Evolutionary conservation across 2,888 invertebrate species (phyloP).

Genomic region (Metopia argyrocephala): DNA sequence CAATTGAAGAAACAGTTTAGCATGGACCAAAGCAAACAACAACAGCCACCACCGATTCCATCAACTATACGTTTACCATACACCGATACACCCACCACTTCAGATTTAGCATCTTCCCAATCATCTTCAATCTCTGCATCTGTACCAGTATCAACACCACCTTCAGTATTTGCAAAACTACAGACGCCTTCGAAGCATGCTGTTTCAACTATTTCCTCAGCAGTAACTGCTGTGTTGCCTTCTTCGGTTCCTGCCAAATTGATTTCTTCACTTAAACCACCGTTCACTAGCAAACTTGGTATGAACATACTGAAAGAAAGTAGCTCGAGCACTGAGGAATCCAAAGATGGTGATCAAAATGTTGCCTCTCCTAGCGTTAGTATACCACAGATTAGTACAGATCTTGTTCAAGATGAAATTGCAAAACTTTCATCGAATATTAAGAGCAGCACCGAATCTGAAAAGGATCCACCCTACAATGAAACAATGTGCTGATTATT

Average conservation of each 20-base stretch:
- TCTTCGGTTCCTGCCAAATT: conserved; percentile 72
- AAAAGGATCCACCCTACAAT: conserved; percentile 78
- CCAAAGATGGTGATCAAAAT: conserved; percentile 73
- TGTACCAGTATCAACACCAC: not conserved
- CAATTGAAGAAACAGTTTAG: conserved; percentile 79
- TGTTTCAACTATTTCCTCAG: conserved; percentile 47
- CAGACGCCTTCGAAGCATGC: conserved; percentile 47
- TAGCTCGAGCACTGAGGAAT: conserved; percentile 78
- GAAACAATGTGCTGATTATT: conserved; percentile 79
- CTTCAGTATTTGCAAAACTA: conserved; percentile 4
- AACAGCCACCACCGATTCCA: conserved; percentile 57
- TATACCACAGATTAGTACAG: conserved; percentile 78
- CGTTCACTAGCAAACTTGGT: conserved; percentile 73
- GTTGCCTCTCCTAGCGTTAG: conserved; percentile 33
- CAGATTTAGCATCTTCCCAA: conserved; percentile 5
- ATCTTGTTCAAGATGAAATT: conserved; percentile 78
- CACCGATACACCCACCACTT: conserved; percentile 33
- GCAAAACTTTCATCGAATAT: conserved; percentile 79
- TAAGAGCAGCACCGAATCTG: conserved; percentile 78
- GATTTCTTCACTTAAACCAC: conserved; percentile 76
- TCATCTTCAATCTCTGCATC: conserved; percentile 6
- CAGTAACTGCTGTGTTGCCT: conserved; percentile 67
- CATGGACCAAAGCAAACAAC: conserved; percentile 77
- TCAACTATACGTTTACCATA: conserved; percentile 53
- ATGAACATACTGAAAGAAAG: conserved; percentile 78